Base-by-base conservation (phyloP, 2,888 invertebrate genomes). In the Zeuzera pyrina region DNA sequence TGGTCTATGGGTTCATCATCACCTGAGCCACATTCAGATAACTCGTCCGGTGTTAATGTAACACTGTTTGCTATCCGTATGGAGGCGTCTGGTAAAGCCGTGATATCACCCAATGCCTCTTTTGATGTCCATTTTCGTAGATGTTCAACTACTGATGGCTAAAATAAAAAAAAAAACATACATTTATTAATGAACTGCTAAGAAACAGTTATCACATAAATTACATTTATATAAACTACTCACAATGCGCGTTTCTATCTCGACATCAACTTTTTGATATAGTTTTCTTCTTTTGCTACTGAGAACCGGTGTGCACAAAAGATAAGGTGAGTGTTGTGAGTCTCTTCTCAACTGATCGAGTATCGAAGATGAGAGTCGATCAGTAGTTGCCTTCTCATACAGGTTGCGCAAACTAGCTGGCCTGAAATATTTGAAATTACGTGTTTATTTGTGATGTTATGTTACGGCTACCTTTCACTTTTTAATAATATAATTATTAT, bases 201-300 rank as follows among this genome's bases (percentile, higher is more conserved):
- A 4, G 25, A 25, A 25, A 25, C 22, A 22, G n/a, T n/a, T n/a
- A n/a, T n/a, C n/a, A n/a, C n/a, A n/a, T n/a, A n/a, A n/a, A n/a
- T n/a, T n/a, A n/a, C n/a, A n/a, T n/a, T n/a, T 5, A 19, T 2
- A 19, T 12, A 28, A 2, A 8, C 15, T 41, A 88, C 92, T 91
- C 81, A 95, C 95, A 86, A 93, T 87, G 78, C 91, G 87, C 39
- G 93, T 94, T 83, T 95, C 95, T 59, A 95, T 95, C 67, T 94
- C 94, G 49, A 93, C 89, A 65, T 91, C 89, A 43, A 91, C 85
- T 63, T 86, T 88, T 56, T 87, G 89, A 55, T 87, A 86, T 52
- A 91, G 86, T 53, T 86, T 88, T 60, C 87, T 85, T 57, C 90
- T 85, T 61, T 88, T 88, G 47, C 89, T 88, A 47, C 91, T 89